Conservation (phyloP, 92 coral and sea anemone genomes). For the Paragorgia papillata region DNA sequence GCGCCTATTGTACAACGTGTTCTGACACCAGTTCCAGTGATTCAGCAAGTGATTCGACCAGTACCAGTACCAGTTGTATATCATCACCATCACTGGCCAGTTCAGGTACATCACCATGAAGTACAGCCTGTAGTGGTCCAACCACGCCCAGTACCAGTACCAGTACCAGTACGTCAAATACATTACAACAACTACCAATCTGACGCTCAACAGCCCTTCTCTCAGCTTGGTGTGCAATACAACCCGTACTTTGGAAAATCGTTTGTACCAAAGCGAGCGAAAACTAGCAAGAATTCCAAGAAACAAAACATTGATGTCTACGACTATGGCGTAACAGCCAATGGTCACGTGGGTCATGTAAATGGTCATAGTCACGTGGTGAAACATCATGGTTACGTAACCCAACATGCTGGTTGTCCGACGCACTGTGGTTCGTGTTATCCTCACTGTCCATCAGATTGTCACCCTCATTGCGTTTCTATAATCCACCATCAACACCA, state of each 20-base stretch:
- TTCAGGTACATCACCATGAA: slow-evolving; percentile 57
- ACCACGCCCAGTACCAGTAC: slow-evolving; percentile 1
- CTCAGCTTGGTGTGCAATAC: background rate
- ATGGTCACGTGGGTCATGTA: slow-evolving; percentile 29
- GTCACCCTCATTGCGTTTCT: slow-evolving; percentile 26
- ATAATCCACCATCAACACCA: slow-evolving; percentile 45
- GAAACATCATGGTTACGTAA: slow-evolving; percentile 30
- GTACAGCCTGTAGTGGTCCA: slow-evolving; percentile 2
- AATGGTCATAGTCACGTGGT: slow-evolving; percentile 36
- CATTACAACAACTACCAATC: background rate
- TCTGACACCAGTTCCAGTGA: slow-evolving; percentile 14
- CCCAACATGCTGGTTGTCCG: slow-evolving; percentile 30
- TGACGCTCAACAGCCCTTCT: background rate
- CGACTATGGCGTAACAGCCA: slow-evolving; percentile 28
- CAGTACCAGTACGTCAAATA: background rate
- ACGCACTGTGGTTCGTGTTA: slow-evolving; percentile 18
- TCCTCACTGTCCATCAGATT: slow-evolving; percentile 35
- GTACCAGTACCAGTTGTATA: slow-evolving; percentile 57
- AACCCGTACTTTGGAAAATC: slow-evolving; percentile 52
- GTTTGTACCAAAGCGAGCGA: slow-evolving; percentile 42
- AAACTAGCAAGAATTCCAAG: background rate
- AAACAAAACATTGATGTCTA: slow-evolving; percentile 30
- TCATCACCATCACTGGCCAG: slow-evolving; percentile 93
- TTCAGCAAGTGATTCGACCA: slow-evolving; percentile 28
- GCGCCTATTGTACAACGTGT: slow-evolving; percentile 13